These are phyloP conservation scores for Halictus ligatus DNA, from an alignment of 2,888 invertebrate genomes.

Conservation along the genomic window DNA sequence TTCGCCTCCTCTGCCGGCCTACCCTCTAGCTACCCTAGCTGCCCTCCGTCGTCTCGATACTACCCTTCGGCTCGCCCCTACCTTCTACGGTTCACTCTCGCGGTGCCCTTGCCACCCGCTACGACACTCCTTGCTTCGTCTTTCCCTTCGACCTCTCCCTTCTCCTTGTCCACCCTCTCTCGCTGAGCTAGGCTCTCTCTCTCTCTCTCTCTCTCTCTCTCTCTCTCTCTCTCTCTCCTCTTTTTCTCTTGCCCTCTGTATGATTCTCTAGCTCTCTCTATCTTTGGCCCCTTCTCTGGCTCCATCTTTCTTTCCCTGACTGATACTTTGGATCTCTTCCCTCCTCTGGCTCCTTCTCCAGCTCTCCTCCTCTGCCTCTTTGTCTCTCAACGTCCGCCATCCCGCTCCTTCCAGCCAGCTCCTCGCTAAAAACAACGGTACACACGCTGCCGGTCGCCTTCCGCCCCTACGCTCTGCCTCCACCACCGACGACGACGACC, in stretches of 20 bases:
- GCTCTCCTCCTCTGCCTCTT: neutral
- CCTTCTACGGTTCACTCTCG: slow-evolving; percentile 20
- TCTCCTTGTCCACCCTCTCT: neutral
- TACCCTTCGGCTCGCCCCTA: slow-evolving; percentile 28
- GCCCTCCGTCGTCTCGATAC: slow-evolving; percentile 38
- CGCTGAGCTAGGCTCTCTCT: neutral
- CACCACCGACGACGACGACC: slow-evolving; percentile 15
- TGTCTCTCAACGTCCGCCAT: slow-evolving; percentile 10
- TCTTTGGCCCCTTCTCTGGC: neutral
- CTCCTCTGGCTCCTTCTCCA: neutral
- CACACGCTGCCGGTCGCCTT: slow-evolving; percentile 48
- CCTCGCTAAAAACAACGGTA: slow-evolving; percentile 50
- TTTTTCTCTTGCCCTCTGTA: too few relatives aligned
- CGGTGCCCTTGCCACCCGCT: slow-evolving; percentile 37
- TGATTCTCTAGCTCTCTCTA: too few relatives aligned
- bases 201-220: neutral
- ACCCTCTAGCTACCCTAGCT: slow-evolving; percentile 22
- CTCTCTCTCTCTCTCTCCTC: neutral
- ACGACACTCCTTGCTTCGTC: slow-evolving; percentile 13
- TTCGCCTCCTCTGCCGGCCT: slow-evolving; percentile 61
- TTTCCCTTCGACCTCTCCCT: slow-evolving; percentile 6
- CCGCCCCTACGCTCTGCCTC: slow-evolving; percentile 14
- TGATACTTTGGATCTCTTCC: too few relatives aligned
- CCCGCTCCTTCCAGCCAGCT: neutral
- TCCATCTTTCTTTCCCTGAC: neutral